Evolutionary conservation across 1,140 invertebrate genomes (phyloP), one percentile per base, ranked within the genome.

Genomic region (Gryllus bimaculatus): DNA sequence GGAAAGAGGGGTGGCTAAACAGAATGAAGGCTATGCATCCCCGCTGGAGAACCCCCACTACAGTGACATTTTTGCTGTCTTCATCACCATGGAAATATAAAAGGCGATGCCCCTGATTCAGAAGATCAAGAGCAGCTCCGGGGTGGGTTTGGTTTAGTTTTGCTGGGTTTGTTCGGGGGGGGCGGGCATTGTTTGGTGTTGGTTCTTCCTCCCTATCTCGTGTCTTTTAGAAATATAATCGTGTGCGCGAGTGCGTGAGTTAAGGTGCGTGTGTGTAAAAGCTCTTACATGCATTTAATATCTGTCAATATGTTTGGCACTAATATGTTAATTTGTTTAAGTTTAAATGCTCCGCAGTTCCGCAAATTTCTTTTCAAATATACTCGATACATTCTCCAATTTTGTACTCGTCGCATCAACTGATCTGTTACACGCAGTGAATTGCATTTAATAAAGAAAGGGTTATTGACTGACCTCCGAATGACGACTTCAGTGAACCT

Each of bases 61-160:
- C 26, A 39, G 26, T 39, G 26, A 39, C 26, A 39, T 39, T 39
- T 39, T 39, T 39, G 26, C 26, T 39, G 26, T 39, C 26, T 39
- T 39, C 26, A 39, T 39, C 26, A 39, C 26, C 26, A 39, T 39
- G 77, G 77, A 54, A 54, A 78, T 80, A 78, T 75, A 76, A 79
- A 79, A 79, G 78, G 74, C 39, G 74, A 48, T 20, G 78, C 26
- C 6, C 15, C n/a, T 21, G 78, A 21, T 48, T 74, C 21, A 47
- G 73, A n/a, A 75, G 73, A 48, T 74, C 49, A 79, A 39, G 26
- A 47, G 75, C 73, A 47, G 73, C 18, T 49, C 47, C 73, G 78
- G 78, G 78, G 78, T 79, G 75, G 78, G 78, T 79, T 79, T 79
- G 74, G 73, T 79, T 79, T 79, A 39, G 78, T 79, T 79, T 79